Conservation (phyloP, 2,113 vertebrate genomes). For the Diadophis punctatus region DNA sequence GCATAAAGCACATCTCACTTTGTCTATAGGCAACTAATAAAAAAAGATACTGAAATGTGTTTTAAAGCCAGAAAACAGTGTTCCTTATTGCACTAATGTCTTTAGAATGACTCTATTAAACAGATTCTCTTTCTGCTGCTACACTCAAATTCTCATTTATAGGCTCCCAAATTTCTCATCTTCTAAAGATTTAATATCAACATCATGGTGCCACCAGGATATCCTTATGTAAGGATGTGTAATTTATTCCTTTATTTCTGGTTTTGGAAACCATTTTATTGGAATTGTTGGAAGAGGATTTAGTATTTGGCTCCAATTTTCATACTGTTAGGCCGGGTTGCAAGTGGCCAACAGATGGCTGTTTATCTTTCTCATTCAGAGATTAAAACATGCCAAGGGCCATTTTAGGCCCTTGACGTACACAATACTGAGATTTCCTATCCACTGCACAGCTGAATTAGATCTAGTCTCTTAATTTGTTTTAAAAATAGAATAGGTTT, state of each 20-base stretch:
- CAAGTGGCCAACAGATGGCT: conserved; percentile 31
- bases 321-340: conserved; percentile 9
- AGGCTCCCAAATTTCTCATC: background rate
- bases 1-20: background rate
- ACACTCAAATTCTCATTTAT: background rate
- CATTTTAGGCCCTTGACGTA: background rate
- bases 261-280: background rate
- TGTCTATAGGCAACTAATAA: background rate
- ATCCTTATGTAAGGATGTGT: background rate
- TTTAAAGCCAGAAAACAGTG: background rate
- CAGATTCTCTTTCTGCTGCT: background rate
- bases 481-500: background rate
- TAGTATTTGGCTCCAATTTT: background rate
- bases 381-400: conserved; percentile 20
- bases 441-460: background rate
- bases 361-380: conserved; percentile 22
- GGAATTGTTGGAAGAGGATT: background rate
- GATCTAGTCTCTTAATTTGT: background rate
- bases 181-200: conserved; percentile 4
- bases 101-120: background rate
- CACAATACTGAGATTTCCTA: background rate
- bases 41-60: background rate
- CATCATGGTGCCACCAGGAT: background rate
- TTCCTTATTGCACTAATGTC: background rate
- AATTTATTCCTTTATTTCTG: conserved; percentile 8